Evolutionary conservation across 2,888 invertebrate genomes (phyloP).

Genomic region (Trichogramma evanescens): DNA sequence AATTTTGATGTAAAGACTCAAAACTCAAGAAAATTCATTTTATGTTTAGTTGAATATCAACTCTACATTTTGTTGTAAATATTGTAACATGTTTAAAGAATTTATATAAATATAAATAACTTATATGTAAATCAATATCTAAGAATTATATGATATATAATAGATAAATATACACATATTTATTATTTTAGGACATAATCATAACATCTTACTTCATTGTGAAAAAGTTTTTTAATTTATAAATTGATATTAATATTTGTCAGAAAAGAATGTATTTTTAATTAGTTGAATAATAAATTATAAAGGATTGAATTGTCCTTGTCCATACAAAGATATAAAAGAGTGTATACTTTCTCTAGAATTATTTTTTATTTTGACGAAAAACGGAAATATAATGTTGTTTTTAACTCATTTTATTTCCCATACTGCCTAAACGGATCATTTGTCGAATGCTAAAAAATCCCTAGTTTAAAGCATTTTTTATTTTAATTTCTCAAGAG

Average conservation of each 20-base stretch:
- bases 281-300: conserved; percentile 38
- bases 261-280: conserved; percentile 40
- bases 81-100: conserved; percentile 42
- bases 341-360: conserved; percentile 32
- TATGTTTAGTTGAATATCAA: conserved; percentile 28
- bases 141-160: conserved; percentile 17
- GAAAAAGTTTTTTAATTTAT: conserved; percentile 32
- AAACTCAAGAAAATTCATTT: conserved; percentile 6
- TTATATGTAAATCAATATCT: conserved; percentile 31
- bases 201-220: conserved; percentile 32
- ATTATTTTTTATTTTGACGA: not conserved
- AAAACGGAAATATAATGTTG: too few relatives aligned
- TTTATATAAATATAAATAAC: conserved; percentile 34
- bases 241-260: conserved; percentile 33
- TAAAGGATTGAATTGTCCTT: conserved; percentile 40
- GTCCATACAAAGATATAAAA: conserved; percentile 44
- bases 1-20: not conserved
- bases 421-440: too few relatives aligned
- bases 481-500: conserved; percentile 17
- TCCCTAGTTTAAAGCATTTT: too few relatives aligned
- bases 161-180: conserved; percentile 36
- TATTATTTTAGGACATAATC: conserved; percentile 34
- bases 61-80: conserved; percentile 42
- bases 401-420: too few relatives aligned
- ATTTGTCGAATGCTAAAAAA: too few relatives aligned